Evolutionary conservation across 2,888 invertebrate genomes (phyloP).

Genomic region (Phyto melanocephala): DNA sequence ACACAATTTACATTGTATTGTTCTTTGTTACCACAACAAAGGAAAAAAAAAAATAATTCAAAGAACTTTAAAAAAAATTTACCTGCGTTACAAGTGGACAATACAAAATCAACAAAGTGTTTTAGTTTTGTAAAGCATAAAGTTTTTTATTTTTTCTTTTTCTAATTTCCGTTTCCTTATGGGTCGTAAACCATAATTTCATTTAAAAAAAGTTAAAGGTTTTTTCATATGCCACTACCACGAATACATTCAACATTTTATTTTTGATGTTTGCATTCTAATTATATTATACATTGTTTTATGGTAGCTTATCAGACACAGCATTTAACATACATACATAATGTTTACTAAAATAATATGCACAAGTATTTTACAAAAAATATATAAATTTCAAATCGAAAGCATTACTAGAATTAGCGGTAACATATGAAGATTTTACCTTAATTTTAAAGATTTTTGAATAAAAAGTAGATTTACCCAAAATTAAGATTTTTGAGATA

Average conservation of each 20-base stretch:
- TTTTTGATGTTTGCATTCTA: neutral
- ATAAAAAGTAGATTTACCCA: too few relatives aligned
- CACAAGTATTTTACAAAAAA: too few relatives aligned
- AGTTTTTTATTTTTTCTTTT: neutral
- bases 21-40: neutral
- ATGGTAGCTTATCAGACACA: too few relatives aligned
- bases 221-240: neutral
- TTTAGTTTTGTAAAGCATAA: slow-evolving; percentile 19
- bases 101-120: slow-evolving; percentile 28
- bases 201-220: neutral
- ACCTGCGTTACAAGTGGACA: neutral
- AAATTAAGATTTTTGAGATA: too few relatives aligned
- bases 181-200: neutral
- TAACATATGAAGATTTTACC: too few relatives aligned
- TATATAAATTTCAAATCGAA: too few relatives aligned
- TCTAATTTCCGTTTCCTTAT: slow-evolving; percentile 48
- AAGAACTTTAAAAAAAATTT: slow-evolving; percentile 4
- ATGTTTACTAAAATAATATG: too few relatives aligned
- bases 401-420: too few relatives aligned
- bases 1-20: too few relatives aligned
- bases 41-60: slow-evolving; percentile 14
- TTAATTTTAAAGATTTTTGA: too few relatives aligned
- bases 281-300: too few relatives aligned
- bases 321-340: too few relatives aligned
- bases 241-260: neutral